Evolutionary conservation across 92 coral and sea anemone species (phyloP).

Genomic region (Actinostola sp.): DNA sequence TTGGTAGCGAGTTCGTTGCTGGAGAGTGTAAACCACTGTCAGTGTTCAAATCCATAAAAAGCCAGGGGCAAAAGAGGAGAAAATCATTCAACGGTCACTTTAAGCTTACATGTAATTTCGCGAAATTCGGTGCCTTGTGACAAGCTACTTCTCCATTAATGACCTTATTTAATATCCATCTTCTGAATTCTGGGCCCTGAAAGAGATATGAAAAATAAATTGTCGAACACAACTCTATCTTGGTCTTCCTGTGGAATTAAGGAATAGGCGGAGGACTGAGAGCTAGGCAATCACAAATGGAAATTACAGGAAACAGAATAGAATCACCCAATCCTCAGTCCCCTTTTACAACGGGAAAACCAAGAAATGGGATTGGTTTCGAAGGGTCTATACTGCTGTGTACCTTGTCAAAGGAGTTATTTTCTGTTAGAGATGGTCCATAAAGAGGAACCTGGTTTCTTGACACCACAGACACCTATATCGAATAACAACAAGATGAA

Average conservation of each 20-base stretch:
- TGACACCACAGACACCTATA: conserved; percentile 87
- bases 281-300: too few relatives aligned
- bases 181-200: conserved; percentile 81
- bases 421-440: conserved; percentile 69
- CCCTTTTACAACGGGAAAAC: too few relatives aligned
- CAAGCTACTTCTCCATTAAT: conserved; percentile 90
- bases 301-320: too few relatives aligned
- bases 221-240: not conserved
- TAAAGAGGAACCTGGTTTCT: conserved; percentile 78
- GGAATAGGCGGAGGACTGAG: too few relatives aligned
- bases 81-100: not conserved
- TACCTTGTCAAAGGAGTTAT: conserved; percentile 80
- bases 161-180: conserved; percentile 87
- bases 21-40: not conserved
- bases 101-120: conserved; percentile 78
- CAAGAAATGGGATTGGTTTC: too few relatives aligned
- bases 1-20: conserved; percentile 88
- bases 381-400: too few relatives aligned
- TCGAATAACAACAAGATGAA: conserved; percentile 3
- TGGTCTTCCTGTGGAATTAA: too few relatives aligned
- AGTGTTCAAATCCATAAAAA: too few relatives aligned
- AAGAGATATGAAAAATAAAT: not conserved
- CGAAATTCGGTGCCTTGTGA: conserved; percentile 90
- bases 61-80: not conserved
- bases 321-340: too few relatives aligned